Base-by-base conservation (phyloP, 2,888 invertebrate genomes). In the Camponotus fellah region DNA sequence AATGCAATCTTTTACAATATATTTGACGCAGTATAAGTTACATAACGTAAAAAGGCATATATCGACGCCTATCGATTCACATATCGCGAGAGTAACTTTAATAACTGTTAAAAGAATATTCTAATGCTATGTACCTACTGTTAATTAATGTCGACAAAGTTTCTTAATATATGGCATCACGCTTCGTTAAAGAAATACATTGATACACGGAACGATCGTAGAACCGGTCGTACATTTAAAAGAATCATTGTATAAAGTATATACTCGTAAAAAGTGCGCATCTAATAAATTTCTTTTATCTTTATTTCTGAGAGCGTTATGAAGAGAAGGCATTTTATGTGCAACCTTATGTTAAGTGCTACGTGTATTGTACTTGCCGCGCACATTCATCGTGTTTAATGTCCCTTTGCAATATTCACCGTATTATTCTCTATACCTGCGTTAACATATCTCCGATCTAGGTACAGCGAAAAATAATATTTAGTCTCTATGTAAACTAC, bases 391-490 rank as follows among this genome's bases (percentile, higher is more conserved):
- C 56, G 37, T 26, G 40, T 71, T 80, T 80, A 72, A 79, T 86
- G 87, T 88, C 86, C 69, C 83, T 68, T 40, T 83, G 83, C 87
- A 90, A 81, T 84, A 85, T 89, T 87, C 85, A 87, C 65, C 17
- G 9, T 26, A 43, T 72, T 81, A 85, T 86, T 86, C 81, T 83
- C 86, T 86, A 86, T 88, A 86, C 83, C 91, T 91, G 89, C 82
- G 86, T 89, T 71, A 83, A 91, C 87, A 90, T 90, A 89, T 91
- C 87, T 86, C 85, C 65, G 85, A 87, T 66, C 79, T 90, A 92
- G 91, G 75, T 86, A 83, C 88, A 88, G 87, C 87, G 58, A 79
- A 79, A 82, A 86, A 62, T 83, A 81, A 77, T 85, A 90, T 86
- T 53, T 88, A 90, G 84, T 84, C 34, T 83, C 83, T 89, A 86